Evolutionary conservation across 2,888 invertebrate genomes (phyloP), one percentile per base, ranked within the genome.

Genomic region (Cephalotes varians): DNA sequence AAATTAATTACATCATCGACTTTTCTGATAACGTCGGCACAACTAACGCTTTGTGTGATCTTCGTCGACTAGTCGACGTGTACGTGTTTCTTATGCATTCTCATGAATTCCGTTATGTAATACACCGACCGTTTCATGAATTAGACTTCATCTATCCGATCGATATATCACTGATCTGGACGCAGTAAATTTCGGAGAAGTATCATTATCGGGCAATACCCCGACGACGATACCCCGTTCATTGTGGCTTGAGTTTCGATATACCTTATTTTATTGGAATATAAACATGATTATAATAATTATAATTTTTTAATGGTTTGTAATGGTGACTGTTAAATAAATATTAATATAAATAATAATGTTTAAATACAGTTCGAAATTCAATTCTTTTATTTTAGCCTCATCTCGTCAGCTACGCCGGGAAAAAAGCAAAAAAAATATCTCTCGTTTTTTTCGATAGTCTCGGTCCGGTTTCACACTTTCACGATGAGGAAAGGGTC

Each of bases 401-500:
- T 58, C 7, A 10, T 76, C 18, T 54, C 18, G 9, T 37, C n/a
- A 12, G 12, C 12, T 18, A 31, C 12, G 31, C 21, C 3, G n/a
- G 9, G 21, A 51, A 28, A 54, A 65, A 40, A 54, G 15, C 9
- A 44, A 56, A 28, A 40, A 40, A 54, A 51, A 76, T 76, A 12
- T 51, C 37, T 12, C 25, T 34, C 1, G 2, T 64, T 65, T 65
- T 49, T 72, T 51, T 60, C 54, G 51, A 67, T 15, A 18, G 10
- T n/a, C 54, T 51, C 65, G 65, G 77, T 83, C 69, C 60, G 47
- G 79, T 76, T 49, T 60, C 65, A 25, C 62, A 40, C 56, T 73
- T 76, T 72, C 74, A 28, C 25, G 18, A 31, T 34, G 34, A 21
- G 80, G 40, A 28, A 40, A 18, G 34, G 49, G 25, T 9, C 21